phyloP scores from a whole-genome alignment of 2,888 invertebrate species.

The Phyllotreta cruciferae region DNA sequence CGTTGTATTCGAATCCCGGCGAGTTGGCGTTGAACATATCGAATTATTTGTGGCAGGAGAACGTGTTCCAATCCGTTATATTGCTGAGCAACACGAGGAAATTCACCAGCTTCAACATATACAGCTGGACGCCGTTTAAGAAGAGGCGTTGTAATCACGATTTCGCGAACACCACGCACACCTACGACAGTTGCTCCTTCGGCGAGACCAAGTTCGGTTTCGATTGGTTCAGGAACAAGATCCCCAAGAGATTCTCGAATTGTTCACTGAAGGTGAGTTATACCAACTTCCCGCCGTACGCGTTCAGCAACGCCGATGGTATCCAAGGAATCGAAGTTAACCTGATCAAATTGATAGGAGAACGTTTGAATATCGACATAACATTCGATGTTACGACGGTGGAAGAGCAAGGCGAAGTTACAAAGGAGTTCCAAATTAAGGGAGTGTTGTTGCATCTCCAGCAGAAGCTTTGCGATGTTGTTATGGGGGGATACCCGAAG shows the following conservation, averaged over 20 bases:
- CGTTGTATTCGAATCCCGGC: constrained; percentile 35
- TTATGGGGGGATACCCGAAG: constrained; percentile 33
- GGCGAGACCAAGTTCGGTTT: constrained; percentile 15
- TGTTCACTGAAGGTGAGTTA: constrained; percentile 28
- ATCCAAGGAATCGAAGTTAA: constrained; percentile 20
- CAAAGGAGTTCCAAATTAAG: neutral
- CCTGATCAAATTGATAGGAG: constrained; percentile 17
- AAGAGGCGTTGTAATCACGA: constrained; percentile 15
- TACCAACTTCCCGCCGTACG: constrained; percentile 20
- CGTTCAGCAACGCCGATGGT: constrained; percentile 1
- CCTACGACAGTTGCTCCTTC: constrained; percentile 26
- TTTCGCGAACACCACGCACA: constrained; percentile 1
- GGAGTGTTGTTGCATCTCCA: constrained; percentile 12
- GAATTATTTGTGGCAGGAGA: constrained; percentile 17
- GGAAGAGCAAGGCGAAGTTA: neutral
- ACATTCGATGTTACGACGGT: neutral
- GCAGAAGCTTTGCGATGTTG: constrained; percentile 26
- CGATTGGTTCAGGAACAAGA: constrained; percentile 25
- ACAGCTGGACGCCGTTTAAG: constrained; percentile 29
- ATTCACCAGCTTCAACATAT: constrained; percentile 24
- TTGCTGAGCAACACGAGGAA: constrained; percentile 26
- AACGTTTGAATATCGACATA: constrained; percentile 12
- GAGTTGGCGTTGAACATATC: constrained; percentile 29
- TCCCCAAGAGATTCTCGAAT: constrained; percentile 26
- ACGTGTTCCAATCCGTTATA: constrained; percentile 26